Conservation (phyloP, 2,113 vertebrate genomes). For the Clarias batrachus region DNA sequence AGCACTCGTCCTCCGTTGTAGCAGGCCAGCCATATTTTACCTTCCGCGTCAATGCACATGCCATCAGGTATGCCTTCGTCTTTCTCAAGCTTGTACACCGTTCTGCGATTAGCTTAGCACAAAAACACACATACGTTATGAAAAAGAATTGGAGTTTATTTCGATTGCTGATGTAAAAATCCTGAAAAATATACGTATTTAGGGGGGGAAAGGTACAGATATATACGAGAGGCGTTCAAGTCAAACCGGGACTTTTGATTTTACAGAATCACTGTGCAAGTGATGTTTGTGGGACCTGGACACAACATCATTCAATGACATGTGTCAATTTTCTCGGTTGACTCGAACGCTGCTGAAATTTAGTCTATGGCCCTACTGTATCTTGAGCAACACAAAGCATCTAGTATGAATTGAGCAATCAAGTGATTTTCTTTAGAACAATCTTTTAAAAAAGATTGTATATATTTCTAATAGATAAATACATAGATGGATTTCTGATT, state of each 20-base stretch:
- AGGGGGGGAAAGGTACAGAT: neutral
- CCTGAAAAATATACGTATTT: neutral
- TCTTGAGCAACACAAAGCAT: neutral
- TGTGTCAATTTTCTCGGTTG: too few relatives aligned
- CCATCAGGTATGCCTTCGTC: conserved; percentile 90
- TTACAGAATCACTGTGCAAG: too few relatives aligned
- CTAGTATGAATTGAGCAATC: neutral
- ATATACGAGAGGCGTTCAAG: neutral
- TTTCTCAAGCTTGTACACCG: conserved; percentile 67
- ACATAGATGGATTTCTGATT: too few relatives aligned
- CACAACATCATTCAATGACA: too few relatives aligned
- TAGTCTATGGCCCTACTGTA: neutral
- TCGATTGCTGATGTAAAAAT: neutral
- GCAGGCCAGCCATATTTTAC: conserved; percentile 92
- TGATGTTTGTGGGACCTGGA: too few relatives aligned
- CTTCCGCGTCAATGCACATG: conserved; percentile 85
- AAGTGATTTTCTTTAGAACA: neutral
- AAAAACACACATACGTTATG: neutral
- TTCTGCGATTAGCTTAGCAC: conserved; percentile 64
- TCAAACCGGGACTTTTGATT: too few relatives aligned
- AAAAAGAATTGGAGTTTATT: neutral
- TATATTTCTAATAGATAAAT: too few relatives aligned
- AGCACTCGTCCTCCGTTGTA: conserved; percentile 87
- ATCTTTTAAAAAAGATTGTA: neutral
- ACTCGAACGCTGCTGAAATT: too few relatives aligned